Evolutionary conservation across 2,113 vertebrate genomes (phyloP), one percentile per base, ranked within the genome.

Genomic region (Asarcornis scutulata): DNA sequence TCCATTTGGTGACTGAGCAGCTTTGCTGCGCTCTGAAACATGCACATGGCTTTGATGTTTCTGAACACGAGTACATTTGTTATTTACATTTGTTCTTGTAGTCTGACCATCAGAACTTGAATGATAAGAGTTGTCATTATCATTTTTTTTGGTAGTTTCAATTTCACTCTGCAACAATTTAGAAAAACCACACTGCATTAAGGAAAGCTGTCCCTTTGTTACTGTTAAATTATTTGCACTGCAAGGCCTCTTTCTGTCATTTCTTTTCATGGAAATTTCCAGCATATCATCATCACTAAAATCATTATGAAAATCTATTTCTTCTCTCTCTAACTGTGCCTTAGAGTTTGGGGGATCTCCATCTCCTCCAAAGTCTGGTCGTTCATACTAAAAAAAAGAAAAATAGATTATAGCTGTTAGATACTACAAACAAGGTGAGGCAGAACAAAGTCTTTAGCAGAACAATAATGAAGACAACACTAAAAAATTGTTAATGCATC

Each of bases 181-280:
- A 50, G 98, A 99, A 67, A 99, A 99, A 29, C 98, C 98, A 75
- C 98, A 98, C 17, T 99, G 98, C 42, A 98, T 94, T 68, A 99
- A 98, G 58, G 96, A 98, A 71, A 98, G 97, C 44, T 97, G 98
- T 53, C 96, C 96, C 15, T 96, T 87, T 78, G 84, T 16, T 55
- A 81, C 34, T 5, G 48, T 29, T 38, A 48, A 52, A 81, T 78
- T 95, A 52, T 66, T 94, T 58, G 91, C 27, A 27, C 67, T 93
- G 71, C 32, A 76, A 69, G 21, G 40, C 93, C 86, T 96, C 53
- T 36, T 91, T 84, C 62, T 95, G 10, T 53, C 44, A 76, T 16
- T 22, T 96, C 96, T 97, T 77, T 53, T 48, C 83, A 95, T 96
- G 40, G 97, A 96, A 56, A 6, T 69, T 84, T 76, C 87, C 87